Evolutionary conservation across 2,888 invertebrate species (phyloP).

Genomic region (Digitonthophagus gazella): DNA sequence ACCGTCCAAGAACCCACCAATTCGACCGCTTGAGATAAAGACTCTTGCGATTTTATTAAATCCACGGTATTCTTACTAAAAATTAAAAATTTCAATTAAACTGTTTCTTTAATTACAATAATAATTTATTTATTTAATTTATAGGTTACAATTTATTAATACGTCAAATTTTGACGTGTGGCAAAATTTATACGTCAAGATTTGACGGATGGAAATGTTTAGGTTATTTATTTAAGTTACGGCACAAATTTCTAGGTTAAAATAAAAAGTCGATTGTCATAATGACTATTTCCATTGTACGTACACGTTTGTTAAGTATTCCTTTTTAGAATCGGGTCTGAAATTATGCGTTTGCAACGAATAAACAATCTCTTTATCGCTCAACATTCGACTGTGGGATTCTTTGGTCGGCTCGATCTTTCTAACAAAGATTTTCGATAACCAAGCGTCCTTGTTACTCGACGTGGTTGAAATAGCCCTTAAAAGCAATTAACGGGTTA

Average conservation of each 20-base stretch:
- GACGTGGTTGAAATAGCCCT: conserved; percentile 47
- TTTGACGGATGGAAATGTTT: too few species aligned
- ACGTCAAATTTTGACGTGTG: conserved; percentile 25
- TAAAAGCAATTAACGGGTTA: conserved; percentile 23
- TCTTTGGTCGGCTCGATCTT: conserved; percentile 94
- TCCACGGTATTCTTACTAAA: conserved; percentile 75
- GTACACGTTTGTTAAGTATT: conserved; percentile 90
- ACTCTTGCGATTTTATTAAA: conserved; percentile 70
- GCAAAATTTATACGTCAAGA: background rate
- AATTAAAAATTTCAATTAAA: background rate
- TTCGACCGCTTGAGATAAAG: conserved; percentile 68
- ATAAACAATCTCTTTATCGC: conserved; percentile 94
- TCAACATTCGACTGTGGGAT: conserved; percentile 94
- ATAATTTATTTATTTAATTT: too few species aligned
- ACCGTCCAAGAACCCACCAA: conserved; percentile 96
- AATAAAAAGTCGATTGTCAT: too few species aligned
- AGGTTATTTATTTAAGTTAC: too few species aligned
- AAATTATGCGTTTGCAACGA: conserved; percentile 95
- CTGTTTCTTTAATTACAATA: too few species aligned
- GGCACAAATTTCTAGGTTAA: too few species aligned
- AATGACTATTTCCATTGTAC: too few species aligned
- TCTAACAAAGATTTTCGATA: conserved; percentile 83
- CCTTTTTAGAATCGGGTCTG: conserved; percentile 81
- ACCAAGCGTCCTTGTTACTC: conserved; percentile 70
- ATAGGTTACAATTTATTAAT: background rate